These are phyloP conservation scores for Eupeodes corollae DNA, from an alignment of 1,140 invertebrate species.

Conservation along the genomic window DNA sequence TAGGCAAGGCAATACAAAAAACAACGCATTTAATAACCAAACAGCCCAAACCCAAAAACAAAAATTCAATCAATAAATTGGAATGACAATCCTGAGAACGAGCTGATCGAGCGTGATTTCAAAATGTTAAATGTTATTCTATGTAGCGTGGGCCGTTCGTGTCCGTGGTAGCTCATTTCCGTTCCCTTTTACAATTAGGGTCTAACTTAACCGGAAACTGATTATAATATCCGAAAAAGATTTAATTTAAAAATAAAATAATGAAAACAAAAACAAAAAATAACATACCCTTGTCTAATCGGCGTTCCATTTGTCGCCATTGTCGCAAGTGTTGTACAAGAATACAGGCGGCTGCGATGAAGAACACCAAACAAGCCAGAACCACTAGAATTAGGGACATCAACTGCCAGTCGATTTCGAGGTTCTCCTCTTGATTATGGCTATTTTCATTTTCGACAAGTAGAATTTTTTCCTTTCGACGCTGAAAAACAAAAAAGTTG, in stretches of 20 bases:
- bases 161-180: background rate
- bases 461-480: constrained; percentile 1
- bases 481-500: background rate
- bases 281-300: constrained; percentile 42
- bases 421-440: constrained; percentile 18
- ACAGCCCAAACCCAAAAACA: background rate
- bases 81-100: background rate
- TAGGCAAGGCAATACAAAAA: no score
- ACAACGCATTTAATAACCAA: no score
- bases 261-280: constrained; percentile 13
- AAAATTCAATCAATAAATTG: background rate
- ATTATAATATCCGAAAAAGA: no score
- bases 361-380: constrained; percentile 51
- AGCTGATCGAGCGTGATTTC: background rate
- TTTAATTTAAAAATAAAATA: no score
- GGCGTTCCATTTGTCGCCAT: constrained; percentile 46
- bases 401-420: constrained; percentile 46
- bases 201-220: background rate
- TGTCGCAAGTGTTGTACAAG: constrained; percentile 50
- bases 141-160: background rate
- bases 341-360: constrained; percentile 49
- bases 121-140: no score
- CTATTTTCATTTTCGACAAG: background rate
- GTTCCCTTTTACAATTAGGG: background rate
- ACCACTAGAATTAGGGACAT: constrained; percentile 47